Percentiles rank a stretch among this genome's conserved stretches.
Conservation (phyloP, 2,113 vertebrate genomes). For the Calonectris borealis region DNA sequence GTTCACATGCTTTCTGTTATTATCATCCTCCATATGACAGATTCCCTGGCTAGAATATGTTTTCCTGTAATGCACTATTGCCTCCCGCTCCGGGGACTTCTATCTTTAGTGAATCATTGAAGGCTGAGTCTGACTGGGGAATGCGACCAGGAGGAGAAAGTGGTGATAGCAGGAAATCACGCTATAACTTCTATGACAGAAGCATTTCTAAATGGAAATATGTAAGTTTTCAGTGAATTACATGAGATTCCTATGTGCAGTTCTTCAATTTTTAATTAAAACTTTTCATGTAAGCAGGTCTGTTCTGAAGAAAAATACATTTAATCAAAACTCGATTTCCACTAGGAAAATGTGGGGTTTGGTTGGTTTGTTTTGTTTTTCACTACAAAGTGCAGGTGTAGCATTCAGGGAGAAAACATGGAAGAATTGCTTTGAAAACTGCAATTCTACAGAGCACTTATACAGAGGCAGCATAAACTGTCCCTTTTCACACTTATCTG, state of each 20-base stretch:
- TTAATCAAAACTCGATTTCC: background rate
- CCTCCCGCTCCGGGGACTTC: background rate
- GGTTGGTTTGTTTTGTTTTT: background rate
- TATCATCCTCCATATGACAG: background rate
- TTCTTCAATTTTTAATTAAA: background rate
- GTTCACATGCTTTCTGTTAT: background rate
- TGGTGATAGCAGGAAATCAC: background rate
- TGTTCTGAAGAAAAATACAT: background rate
- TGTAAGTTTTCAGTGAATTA: background rate
- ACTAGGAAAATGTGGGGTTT: background rate
- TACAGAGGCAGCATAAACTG: background rate
- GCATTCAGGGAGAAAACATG: background rate
- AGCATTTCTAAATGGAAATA: background rate
- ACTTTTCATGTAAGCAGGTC: background rate
- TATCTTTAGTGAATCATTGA: background rate
- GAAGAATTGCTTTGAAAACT: background rate
- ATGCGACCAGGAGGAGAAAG: background rate
- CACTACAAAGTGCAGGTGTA: background rate
- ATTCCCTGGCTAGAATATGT: background rate
- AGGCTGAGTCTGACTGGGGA: background rate
- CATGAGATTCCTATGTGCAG: background rate
- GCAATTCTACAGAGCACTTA: background rate
- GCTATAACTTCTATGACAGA: background rate
- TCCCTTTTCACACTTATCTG: background rate
- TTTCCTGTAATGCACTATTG: background rate